These are phyloP conservation scores for Spodoptera litura DNA, from an alignment of 1,140 invertebrate genomes.

Conservation along the genomic window DNA sequence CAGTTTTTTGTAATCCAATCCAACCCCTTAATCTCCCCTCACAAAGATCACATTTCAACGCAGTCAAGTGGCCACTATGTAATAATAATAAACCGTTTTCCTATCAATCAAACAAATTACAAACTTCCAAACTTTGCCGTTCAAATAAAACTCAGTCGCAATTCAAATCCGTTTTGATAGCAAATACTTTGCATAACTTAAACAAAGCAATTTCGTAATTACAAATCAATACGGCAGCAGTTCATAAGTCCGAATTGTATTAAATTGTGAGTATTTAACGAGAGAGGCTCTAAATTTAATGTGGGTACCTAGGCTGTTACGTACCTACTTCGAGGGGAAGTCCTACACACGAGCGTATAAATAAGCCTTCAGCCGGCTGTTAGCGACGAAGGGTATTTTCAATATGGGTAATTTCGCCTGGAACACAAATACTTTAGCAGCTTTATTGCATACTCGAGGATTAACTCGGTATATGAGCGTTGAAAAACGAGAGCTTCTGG, in stretches of 20 bases:
- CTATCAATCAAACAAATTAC: constrained; percentile 46
- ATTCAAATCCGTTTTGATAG: constrained; percentile 58
- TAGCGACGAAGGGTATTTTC: constrained; percentile 84
- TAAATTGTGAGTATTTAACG: constrained; percentile 56
- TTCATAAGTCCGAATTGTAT: constrained; percentile 50
- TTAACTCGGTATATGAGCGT: constrained; percentile 82
- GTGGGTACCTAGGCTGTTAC: constrained; percentile 64
- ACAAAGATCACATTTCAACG: constrained; percentile 49
- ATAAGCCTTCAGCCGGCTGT: constrained; percentile 81
- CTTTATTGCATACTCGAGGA: constrained; percentile 84
- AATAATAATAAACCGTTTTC: constrained; percentile 40
- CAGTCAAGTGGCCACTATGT: constrained; percentile 36
- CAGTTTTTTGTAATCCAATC: constrained; percentile 65
- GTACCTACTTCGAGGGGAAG: constrained; percentile 55
- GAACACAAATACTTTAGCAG: constrained; percentile 83
- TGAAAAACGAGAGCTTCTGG: constrained; percentile 76
- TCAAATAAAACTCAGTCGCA: constrained; percentile 48
- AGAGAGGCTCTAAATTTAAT: constrained; percentile 69
- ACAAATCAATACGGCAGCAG: constrained; percentile 62
- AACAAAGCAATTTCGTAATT: constrained; percentile 63
- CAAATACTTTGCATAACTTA: constrained; percentile 66
- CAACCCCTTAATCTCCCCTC: constrained; percentile 70
- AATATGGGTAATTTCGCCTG: constrained; percentile 84
- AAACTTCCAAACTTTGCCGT: constrained; percentile 43
- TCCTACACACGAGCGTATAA: constrained; percentile 71